Evolutionary conservation across 2,888 invertebrate genomes (phyloP), one percentile per base, ranked within the genome.

Genomic region (Hyposoter didymator): DNA sequence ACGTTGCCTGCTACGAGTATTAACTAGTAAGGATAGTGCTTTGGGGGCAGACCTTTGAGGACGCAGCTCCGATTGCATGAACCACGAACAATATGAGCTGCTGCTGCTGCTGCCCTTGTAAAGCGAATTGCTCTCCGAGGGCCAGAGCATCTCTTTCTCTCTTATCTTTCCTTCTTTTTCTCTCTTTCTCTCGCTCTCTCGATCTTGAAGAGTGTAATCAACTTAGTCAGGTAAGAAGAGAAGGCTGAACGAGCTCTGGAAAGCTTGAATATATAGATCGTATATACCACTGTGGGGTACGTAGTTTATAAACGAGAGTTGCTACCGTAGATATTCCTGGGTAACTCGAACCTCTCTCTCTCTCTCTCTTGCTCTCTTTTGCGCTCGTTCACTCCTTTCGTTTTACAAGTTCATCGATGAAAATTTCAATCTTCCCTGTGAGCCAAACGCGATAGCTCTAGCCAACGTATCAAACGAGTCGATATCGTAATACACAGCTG

Each of bases 371-470:
- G 79, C 88, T 78, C 55, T 81, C 69, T 43, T 7, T 17, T 39
- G 84, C 84, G 88, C 35, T 67, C 28, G 39, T 89, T 85, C 87
- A 87, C 88, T 86, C 89, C 88, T 86, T 88, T 82, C 89, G 86
- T 91, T 91, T 89, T 87, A 89, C 90, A 89, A 87, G 88, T 86
- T 88, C 87, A 88, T 88, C 88, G 87, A 85, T 86, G 85, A 83
- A 85, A 84, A 84, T 84, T 84, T 84, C 84, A 84, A 84, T 80
- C 84, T 79, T 59, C 62, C 47, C 74, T 74, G 49, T 64, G 78
- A 67, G 32, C 49, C 67, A 35, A 59, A 70, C 74, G 52, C 76
- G 78, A 73, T 84, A 72, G 75, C 81, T 76, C 69, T 62, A 74
- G 59, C 72, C 72, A 62, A 70, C 72, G 47, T 80, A 80, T 72